Evolutionary conservation across 2,113 vertebrate species (phyloP).

Genomic region (Solea senegalensis): DNA sequence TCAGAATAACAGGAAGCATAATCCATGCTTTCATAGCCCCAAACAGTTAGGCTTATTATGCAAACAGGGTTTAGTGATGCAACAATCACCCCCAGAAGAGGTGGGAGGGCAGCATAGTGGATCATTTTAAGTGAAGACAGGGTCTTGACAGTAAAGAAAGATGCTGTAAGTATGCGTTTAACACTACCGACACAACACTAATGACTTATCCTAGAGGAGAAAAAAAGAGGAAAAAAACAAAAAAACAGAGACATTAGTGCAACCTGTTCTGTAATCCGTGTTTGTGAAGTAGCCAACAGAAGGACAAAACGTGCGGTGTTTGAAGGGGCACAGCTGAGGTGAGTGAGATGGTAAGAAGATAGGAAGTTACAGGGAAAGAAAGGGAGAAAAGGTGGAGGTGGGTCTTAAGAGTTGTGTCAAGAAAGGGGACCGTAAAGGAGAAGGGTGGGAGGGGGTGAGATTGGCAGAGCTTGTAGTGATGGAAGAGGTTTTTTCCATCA

Average conservation of each 20-base stretch:
- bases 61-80: too few species aligned
- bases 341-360: constrained; percentile 32
- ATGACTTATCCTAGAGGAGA: neutral
- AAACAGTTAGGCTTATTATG: too few species aligned
- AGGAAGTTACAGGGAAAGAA: constrained; percentile 14
- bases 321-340: constrained; percentile 17
- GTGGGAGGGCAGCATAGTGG: too few species aligned
- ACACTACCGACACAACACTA: neutral
- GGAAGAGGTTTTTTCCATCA: constrained; percentile 44
- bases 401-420: constrained; percentile 11
- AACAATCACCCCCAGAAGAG: too few species aligned
- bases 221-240: neutral
- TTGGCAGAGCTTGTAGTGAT: constrained; percentile 19
- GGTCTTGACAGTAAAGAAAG: neutral
- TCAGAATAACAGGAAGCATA: too few species aligned
- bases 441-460: constrained; percentile 19
- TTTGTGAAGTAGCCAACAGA: constrained; percentile 31
- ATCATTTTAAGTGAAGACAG: too few species aligned
- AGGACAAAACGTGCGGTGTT: constrained; percentile 27
- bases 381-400: constrained; percentile 1
- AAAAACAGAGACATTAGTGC: constrained; percentile 12
- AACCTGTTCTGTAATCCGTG: constrained; percentile 29
- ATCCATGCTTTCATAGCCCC: too few species aligned
- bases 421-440: constrained; percentile 16
- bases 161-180: neutral